These are phyloP conservation scores for Acromyrmex charruanus DNA, from an alignment of 1,140 invertebrate genomes.

Conservation along the genomic window DNA sequence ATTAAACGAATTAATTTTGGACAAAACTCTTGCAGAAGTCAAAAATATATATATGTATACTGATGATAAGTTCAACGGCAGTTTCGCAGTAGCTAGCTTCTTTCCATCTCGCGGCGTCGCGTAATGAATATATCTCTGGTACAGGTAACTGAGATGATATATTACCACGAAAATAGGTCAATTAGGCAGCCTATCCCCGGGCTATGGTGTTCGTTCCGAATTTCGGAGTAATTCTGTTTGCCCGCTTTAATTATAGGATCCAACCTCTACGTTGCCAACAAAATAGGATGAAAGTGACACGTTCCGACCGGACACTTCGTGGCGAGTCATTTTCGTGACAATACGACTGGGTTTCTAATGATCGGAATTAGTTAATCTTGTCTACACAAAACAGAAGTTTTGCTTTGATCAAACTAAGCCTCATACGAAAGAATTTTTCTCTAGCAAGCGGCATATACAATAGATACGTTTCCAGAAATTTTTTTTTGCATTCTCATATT, in stretches of 20 bases:
- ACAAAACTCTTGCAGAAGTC: constrained; percentile 31
- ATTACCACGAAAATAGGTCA: constrained; percentile 77
- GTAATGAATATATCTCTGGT: constrained; percentile 71
- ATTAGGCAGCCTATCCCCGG: constrained; percentile 69
- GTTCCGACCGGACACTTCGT: constrained; percentile 42
- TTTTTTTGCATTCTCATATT: neutral
- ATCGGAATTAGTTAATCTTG: constrained; percentile 55
- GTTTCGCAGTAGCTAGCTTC: constrained; percentile 59
- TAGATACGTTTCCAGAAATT: neutral
- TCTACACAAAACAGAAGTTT: neutral
- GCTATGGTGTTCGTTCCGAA: constrained; percentile 68
- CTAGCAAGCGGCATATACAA: too few species aligned
- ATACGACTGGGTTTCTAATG: constrained; percentile 29
- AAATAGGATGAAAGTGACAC: constrained; percentile 69
- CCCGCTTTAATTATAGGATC: constrained; percentile 71
- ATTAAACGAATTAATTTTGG: constrained; percentile 62
- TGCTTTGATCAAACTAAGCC: neutral
- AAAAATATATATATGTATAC: neutral
- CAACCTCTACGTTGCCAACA: constrained; percentile 47
- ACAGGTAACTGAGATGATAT: constrained; percentile 69
- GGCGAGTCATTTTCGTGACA: constrained; percentile 42
- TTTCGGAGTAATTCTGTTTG: constrained; percentile 75
- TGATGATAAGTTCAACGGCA: constrained; percentile 57
- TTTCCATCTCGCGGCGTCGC: constrained; percentile 59
- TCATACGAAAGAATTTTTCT: neutral